Percentiles rank a stretch among this genome's conserved stretches.
Evolutionary conservation across 2,888 invertebrate genomes (phyloP).

Genomic region (Seira ritae): DNA sequence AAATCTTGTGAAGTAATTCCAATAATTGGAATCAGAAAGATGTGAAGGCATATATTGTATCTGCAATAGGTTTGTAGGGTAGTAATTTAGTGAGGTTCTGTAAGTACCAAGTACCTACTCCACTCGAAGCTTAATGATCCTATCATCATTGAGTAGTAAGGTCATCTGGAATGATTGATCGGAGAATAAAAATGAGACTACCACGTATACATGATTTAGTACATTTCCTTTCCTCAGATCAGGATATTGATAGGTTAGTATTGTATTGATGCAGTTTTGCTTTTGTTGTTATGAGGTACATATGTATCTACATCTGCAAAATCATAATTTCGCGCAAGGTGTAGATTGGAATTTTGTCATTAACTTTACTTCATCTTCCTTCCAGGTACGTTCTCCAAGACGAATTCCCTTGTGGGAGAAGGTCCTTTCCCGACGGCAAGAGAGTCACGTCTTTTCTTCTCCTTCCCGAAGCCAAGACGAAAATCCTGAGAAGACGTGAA

Average conservation of each 20-base stretch:
- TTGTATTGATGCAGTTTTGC: neutral
- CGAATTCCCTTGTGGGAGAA: conserved; percentile 54
- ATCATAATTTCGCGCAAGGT: neutral
- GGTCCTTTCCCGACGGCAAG: conserved; percentile 54
- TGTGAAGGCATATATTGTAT: too few relatives aligned
- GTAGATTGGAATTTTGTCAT: neutral
- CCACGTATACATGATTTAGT: neutral
- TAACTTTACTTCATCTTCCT: neutral
- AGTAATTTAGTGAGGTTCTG: too few relatives aligned
- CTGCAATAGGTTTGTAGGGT: too few relatives aligned
- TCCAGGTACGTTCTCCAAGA: conserved; percentile 47
- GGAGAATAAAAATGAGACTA: neutral
- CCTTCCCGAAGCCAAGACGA: conserved; percentile 52
- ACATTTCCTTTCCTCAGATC: neutral
- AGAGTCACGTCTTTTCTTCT: conserved; percentile 51
- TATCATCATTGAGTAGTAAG: conserved; percentile 33
- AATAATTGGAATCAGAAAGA: too few relatives aligned
- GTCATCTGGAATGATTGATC: conserved; percentile 48
- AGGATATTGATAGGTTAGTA: neutral
- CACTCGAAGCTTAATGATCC: neutral
- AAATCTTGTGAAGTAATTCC: too few relatives aligned
- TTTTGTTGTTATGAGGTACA: neutral
- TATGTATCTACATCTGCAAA: neutral
- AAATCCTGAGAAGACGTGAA: conserved; percentile 35
- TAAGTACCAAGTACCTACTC: too few relatives aligned